Conservation (phyloP, 2,888 invertebrate genomes). For the Tipula helvola region DNA sequence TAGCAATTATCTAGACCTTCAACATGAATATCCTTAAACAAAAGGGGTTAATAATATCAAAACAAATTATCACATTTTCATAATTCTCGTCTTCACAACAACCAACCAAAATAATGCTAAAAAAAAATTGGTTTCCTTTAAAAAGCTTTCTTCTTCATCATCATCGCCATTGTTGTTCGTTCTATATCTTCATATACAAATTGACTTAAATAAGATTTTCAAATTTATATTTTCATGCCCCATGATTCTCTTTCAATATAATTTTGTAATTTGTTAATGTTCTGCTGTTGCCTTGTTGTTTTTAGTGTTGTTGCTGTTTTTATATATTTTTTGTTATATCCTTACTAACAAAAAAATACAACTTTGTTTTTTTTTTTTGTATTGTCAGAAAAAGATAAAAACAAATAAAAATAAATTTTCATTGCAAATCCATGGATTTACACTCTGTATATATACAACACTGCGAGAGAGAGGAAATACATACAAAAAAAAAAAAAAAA, state of each 20-base stretch:
- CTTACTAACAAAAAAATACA: neutral
- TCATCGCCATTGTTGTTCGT: neutral
- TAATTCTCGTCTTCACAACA: neutral
- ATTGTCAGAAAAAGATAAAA: neutral
- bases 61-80: neutral
- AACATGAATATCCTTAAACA: neutral
- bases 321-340: neutral
- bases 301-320: neutral
- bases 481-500: neutral
- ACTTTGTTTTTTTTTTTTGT: neutral
- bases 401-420: neutral
- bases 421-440: neutral
- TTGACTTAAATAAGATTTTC: slow-evolving; percentile 4
- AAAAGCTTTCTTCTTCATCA: neutral
- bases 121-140: neutral
- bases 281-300: neutral
- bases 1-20: neutral
- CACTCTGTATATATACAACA: neutral
- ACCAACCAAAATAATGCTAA: neutral
- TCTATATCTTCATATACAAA: neutral
- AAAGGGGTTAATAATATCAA: neutral
- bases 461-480: neutral
- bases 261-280: slow-evolving; percentile 4
- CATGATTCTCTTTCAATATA: neutral
- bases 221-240: neutral